Conservation (phyloP, 1,140 invertebrate genomes). For the Drosophila nikananu region DNA sequence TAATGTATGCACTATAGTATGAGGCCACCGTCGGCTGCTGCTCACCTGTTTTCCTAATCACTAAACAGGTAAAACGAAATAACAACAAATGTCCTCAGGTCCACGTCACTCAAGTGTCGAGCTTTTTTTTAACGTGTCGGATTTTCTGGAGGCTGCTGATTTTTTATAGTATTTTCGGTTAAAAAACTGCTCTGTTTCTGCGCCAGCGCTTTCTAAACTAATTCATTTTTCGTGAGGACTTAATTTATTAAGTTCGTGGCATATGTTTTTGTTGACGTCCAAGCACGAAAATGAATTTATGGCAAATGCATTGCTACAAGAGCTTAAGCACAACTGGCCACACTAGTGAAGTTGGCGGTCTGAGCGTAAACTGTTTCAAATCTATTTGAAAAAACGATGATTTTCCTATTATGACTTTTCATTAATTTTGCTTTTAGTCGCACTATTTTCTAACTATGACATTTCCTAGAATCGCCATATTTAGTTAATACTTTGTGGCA, state of each 20-base stretch:
- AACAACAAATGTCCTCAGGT: slow-evolving; percentile 38
- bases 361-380: neutral
- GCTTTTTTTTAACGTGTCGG: slow-evolving; percentile 1
- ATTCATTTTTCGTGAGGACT: slow-evolving; percentile 7
- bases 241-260: slow-evolving; percentile 32
- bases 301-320: slow-evolving; percentile 14
- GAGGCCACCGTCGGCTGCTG: neutral
- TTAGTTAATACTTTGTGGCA: slow-evolving; percentile 12
- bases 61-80: slow-evolving; percentile 23
- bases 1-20: neutral
- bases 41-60: slow-evolving; percentile 49
- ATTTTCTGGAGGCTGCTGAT: neutral
- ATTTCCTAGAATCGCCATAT: neutral
- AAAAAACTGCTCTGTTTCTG: neutral
- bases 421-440: no score
- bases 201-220: neutral
- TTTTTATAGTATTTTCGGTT: neutral
- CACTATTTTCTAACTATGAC: no score
- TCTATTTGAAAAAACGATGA: neutral
- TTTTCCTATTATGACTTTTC: no score
- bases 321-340: neutral
- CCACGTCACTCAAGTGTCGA: slow-evolving; percentile 35
- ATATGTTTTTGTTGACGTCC: slow-evolving; percentile 54
- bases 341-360: slow-evolving; percentile 12
- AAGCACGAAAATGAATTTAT: slow-evolving; percentile 14